phyloP scores from a whole-genome alignment of 2,113 vertebrate species.

The Vidua chalybeata region DNA sequence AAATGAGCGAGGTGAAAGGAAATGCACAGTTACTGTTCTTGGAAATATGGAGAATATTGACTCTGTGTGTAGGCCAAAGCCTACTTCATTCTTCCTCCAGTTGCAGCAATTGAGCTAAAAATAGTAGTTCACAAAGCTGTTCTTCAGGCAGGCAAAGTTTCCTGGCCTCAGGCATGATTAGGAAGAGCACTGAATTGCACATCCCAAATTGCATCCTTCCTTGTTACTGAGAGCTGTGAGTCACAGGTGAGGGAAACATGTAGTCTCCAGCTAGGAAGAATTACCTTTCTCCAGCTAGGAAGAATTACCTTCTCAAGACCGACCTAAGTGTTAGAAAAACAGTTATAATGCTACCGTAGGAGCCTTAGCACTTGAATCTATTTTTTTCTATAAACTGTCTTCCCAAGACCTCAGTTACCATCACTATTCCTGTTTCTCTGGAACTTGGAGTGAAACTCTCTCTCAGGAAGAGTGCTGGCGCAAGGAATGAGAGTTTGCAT shows the following conservation, averaged over 20 bases:
- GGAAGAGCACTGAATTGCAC: not conserved
- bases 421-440: not conserved
- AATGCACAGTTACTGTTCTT: not conserved
- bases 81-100: not conserved
- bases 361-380: not conserved
- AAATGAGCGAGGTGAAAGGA: not conserved
- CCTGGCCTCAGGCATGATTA: not conserved
- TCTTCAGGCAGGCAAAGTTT: not conserved
- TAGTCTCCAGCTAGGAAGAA: not conserved
- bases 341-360: not conserved
- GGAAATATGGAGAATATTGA: not conserved
- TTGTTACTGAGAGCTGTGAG: not conserved
- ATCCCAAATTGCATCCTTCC: not conserved
- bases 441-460: not conserved
- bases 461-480: not conserved
- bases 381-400: not conserved
- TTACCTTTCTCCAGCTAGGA: not conserved
- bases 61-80: not conserved
- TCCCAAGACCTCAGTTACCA: not conserved
- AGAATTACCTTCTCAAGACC: not conserved
- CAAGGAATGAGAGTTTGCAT: not conserved
- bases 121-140: not conserved
- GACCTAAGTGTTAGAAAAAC: not conserved
- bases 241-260: not conserved
- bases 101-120: slow-evolving; percentile 3